phyloP scores from a whole-genome alignment of 2,797 vertebrate species.

The Characodon lateralis region DNA sequence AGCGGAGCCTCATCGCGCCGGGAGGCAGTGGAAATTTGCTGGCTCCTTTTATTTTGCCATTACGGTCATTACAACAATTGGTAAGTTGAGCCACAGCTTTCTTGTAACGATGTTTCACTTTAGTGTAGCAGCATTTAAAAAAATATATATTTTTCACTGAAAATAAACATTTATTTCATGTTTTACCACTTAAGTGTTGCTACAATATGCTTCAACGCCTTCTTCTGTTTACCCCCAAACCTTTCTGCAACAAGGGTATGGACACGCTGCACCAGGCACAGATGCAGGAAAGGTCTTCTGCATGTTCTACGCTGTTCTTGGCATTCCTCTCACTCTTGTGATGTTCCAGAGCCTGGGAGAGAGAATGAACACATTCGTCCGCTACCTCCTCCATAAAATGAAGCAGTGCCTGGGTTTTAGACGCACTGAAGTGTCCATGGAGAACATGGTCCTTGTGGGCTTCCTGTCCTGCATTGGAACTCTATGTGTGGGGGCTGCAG shows the following conservation, averaged over 20 bases:
- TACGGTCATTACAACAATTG: constrained; percentile 95
- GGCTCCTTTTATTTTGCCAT: constrained; percentile 96
- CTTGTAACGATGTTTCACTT: neutral
- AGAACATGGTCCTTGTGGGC: constrained; percentile 96
- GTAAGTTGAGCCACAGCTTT: constrained; percentile 76
- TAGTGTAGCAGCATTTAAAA: neutral
- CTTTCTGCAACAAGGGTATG: constrained; percentile 84
- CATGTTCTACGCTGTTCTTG: constrained; percentile 97
- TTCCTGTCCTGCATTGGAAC: constrained; percentile 93
- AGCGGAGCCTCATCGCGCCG: constrained; percentile 90
- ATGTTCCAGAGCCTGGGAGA: constrained; percentile 99
- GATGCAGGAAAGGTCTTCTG: constrained; percentile 96
- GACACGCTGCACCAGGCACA: constrained; percentile 92
- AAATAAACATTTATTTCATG: neutral
- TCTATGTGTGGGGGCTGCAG: constrained; percentile 88
- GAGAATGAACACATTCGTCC: constrained; percentile 93
- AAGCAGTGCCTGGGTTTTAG: constrained; percentile 90
- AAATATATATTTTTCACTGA: neutral
- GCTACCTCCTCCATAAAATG: constrained; percentile 87
- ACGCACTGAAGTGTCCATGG: constrained; percentile 89
- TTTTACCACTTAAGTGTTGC: neutral
- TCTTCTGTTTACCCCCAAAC: constrained; percentile 25
- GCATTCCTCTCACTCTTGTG: constrained; percentile 94
- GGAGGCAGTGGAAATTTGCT: constrained; percentile 92
- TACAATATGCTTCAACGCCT: constrained; percentile 17